Evolutionary conservation across 2,888 invertebrate species (phyloP).

Genomic region (Dorcus parallelipipedus): DNA sequence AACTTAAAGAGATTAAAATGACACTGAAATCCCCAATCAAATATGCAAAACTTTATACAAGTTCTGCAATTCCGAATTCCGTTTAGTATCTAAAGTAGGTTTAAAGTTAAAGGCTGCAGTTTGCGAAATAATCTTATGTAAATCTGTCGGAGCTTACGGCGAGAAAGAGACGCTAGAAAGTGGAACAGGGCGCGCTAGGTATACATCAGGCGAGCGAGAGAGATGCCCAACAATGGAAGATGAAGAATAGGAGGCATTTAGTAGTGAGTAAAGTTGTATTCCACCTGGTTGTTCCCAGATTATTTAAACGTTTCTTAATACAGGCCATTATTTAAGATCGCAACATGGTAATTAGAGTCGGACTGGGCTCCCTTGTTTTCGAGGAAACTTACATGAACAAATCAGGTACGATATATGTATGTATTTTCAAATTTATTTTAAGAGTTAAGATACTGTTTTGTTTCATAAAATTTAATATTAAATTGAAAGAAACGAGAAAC

Average conservation of each 20-base stretch:
- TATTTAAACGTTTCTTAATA: conserved; percentile 53
- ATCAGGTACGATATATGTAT: too few relatives aligned
- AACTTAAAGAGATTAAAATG: conserved; percentile 31
- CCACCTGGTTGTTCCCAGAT: conserved; percentile 52
- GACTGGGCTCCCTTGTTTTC: conserved; percentile 27
- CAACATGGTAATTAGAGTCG: conserved; percentile 44
- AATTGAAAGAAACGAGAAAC: too few relatives aligned
- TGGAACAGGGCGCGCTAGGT: neutral
- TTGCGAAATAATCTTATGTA: conserved; percentile 50
- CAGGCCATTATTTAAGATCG: conserved; percentile 50
- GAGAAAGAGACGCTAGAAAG: conserved; percentile 16
- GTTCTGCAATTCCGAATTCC: conserved; percentile 32
- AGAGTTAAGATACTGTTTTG: too few relatives aligned
- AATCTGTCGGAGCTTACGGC: conserved; percentile 39
- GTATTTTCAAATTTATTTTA: too few relatives aligned
- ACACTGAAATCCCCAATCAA: conserved; percentile 31
- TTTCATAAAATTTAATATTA: too few relatives aligned
- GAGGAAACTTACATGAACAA: conserved; percentile 20
- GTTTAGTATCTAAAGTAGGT: conserved; percentile 43
- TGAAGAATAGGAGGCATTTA: conserved; percentile 46
- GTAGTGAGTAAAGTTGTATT: conserved; percentile 45
- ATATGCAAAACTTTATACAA: conserved; percentile 30
- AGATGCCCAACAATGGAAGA: conserved; percentile 27
- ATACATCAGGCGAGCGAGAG: neutral
- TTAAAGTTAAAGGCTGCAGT: conserved; percentile 47